Conservation (phyloP, 2,888 invertebrate species). For the Scelioninae gen. 1 region DNA sequence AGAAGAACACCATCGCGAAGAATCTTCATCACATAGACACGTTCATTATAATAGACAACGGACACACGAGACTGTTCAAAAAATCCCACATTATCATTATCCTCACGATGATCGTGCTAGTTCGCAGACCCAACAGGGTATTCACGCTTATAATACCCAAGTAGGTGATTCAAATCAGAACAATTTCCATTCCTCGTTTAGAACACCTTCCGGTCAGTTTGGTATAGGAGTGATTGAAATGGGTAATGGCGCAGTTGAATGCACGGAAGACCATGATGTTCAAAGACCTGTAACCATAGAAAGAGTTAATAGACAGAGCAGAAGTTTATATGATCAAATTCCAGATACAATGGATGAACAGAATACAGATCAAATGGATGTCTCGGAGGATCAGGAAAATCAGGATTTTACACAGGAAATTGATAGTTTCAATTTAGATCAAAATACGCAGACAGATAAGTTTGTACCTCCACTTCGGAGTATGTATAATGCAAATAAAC, state of each 20-base stretch:
- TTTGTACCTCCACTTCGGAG: background rate
- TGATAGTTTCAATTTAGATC: background rate
- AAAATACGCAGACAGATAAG: background rate
- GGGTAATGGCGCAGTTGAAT: conserved; percentile 2
- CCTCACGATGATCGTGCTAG: background rate
- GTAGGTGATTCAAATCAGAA: conserved; percentile 17
- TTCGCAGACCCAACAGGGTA: conserved; percentile 2
- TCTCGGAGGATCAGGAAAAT: background rate
- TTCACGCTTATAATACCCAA: conserved; percentile 7
- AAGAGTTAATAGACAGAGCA: conserved; percentile 3
- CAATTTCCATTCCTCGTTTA: conserved; percentile 22
- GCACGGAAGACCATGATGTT: conserved; percentile 15
- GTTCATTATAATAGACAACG: conserved; percentile 9
- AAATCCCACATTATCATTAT: conserved; percentile 43
- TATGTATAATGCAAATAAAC: background rate
- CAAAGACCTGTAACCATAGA: conserved; percentile 7
- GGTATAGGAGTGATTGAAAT: conserved; percentile 21
- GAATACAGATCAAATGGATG: conserved; percentile 13
- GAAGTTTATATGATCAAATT: background rate
- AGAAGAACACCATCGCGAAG: conserved; percentile 42
- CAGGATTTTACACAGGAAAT: conserved; percentile 20
- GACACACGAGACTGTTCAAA: conserved; percentile 17
- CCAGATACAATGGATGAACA: background rate
- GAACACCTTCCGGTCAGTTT: conserved; percentile 31
- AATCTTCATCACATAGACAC: conserved; percentile 20